Conservation (phyloP, 2,797 vertebrate species). For the Chelmon rostratus region DNA sequence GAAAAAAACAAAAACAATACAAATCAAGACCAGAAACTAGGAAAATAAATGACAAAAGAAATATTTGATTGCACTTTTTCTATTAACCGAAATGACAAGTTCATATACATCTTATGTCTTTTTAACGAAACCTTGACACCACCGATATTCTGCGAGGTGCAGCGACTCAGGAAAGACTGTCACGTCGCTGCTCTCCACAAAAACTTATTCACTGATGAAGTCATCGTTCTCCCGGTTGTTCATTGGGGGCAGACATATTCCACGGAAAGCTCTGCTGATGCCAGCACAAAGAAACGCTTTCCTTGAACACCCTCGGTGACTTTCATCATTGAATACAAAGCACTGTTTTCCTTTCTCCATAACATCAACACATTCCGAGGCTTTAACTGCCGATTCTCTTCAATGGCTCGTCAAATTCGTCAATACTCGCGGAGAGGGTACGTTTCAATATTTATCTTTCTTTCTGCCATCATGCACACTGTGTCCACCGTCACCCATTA, state of each 20-base stretch:
- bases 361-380: too few species aligned
- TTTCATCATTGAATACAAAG: not conserved
- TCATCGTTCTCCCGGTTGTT: slow-evolving; percentile 26
- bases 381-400: not conserved
- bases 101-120: accelerated
- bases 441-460: slow-evolving; percentile 37
- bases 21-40: too few species aligned
- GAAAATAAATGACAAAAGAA: accelerated
- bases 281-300: not conserved
- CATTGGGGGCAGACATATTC: not conserved
- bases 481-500: slow-evolving; percentile 77
- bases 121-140: accelerated
- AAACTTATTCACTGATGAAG: slow-evolving; percentile 26
- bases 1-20: too few species aligned
- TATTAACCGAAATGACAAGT: not conserved
- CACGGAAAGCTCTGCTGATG: not conserved
- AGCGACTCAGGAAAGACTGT: not conserved
- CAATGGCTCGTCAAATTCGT: not conserved
- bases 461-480: slow-evolving; percentile 14
- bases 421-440: slow-evolving; percentile 33
- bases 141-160: not conserved
- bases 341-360: accelerated
- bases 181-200: slow-evolving; percentile 67
- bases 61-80: not conserved
- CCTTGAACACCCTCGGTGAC: accelerated